phyloP scores from a whole-genome alignment of 2,888 invertebrate species.

The Polymixis flavicincta region DNA sequence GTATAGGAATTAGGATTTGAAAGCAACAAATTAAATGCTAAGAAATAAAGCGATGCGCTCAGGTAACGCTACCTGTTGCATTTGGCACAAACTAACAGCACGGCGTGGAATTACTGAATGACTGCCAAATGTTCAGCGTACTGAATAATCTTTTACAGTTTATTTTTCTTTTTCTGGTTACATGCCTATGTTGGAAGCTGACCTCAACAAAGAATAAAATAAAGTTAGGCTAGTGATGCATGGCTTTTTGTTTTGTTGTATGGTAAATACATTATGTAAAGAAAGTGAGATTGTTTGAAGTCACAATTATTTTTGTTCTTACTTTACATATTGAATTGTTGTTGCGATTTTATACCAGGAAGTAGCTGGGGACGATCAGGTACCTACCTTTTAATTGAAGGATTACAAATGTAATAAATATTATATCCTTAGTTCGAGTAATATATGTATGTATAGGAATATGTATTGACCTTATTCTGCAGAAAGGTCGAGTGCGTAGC shows the following conservation, averaged over 20 bases:
- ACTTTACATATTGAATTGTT: not conserved
- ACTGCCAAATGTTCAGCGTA: conserved; percentile 48
- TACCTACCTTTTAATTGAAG: not conserved
- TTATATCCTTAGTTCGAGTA: no score
- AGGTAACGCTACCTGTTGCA: conserved; percentile 55
- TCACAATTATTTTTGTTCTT: not conserved
- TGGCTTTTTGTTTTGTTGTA: not conserved
- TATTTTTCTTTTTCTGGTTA: conserved; percentile 35
- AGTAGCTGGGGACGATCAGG: no score
- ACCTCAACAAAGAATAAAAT: not conserved
- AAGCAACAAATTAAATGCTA: not conserved
- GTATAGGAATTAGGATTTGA: not conserved
- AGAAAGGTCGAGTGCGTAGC: no score
- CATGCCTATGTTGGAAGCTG: not conserved
- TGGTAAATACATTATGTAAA: not conserved
- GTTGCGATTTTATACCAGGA: not conserved
- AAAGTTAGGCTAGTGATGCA: not conserved
- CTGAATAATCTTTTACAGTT: conserved; percentile 25
- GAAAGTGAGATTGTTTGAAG: not conserved
- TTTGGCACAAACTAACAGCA: conserved; percentile 56
- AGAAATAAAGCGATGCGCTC: conserved; percentile 11
- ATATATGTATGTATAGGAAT: no score
- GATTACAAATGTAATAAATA: no score
- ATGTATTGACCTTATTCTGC: no score
- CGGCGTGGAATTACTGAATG: conserved; percentile 2